Evolutionary conservation across 2,888 invertebrate species (phyloP), one percentile per base, ranked within the genome.

Genomic region (Tenthredo distinguenda): DNA sequence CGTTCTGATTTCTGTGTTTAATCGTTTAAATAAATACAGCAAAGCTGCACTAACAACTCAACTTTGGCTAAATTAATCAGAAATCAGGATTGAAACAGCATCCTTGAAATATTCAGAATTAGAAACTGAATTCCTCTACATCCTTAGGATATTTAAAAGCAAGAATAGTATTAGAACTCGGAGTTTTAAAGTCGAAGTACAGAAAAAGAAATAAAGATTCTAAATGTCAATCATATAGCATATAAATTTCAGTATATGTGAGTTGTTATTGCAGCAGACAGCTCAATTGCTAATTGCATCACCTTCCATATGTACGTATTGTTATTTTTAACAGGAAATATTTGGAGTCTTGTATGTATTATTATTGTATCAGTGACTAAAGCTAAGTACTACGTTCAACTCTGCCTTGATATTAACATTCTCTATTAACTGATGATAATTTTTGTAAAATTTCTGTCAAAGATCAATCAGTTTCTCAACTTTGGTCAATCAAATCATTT

Each of bases 1-100:
- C 77, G 65, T 81, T 72, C 40, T 86, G 21, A 72, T 62, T 58
- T n/a, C 34, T 83, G 74, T 15, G 47, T 18, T 71, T 85, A 9
- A 62, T 62, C 50, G 62, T 85, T 31, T 55, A 18, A 34, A 31
- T 34, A 15, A 79, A 79, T 2, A 34, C 34, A 26, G 34, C 37
- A 7, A 79, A 47, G 12, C 43, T 15, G 76, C 40, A 26, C 0
- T 12, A n/a, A 26, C 76, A 71, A 71, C 15, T 71, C 71, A 71
- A 37, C 34, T 34, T 26, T 62, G 21, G 10, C 26, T 62, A 26
- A 5, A 26, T 12, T 9, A 62, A 62, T 62, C 0, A 26, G 26
- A 62, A 62, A 26, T 26, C 12, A 26, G 3, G 12, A 58, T 26
- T 21, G 26, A 62, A 26, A 62, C 10, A 26, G n/a, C n/a, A 58